Evolutionary conservation across 2,797 vertebrate genomes (phyloP), one percentile per base, ranked within the genome.

Genomic region (Enteromius unitaeniatus): DNA sequence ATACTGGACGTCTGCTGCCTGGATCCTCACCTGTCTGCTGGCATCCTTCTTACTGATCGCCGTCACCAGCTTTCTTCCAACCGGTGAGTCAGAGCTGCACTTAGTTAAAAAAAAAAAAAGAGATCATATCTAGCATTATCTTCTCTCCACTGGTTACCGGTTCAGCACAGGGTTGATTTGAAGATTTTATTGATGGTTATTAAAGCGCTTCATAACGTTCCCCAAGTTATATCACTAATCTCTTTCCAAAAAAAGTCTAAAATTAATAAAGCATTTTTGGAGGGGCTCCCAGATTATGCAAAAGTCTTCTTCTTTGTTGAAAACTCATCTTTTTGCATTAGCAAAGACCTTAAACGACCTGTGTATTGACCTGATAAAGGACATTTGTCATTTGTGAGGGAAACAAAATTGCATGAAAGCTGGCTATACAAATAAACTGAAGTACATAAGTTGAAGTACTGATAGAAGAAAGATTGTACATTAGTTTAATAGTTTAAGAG

Each of bases 1-100:
- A 88, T 88, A 85, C 8, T 93, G 94, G 94, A 95, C 86, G 78
- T 82, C 69, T 0, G 90, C 91, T 47, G 78, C 90, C 6, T 91
- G 93, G 91, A 90, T 92, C 34, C 87, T 95, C 75, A 76, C 92
- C 69, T 88, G 91, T 65, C 87, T 94, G 60, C 85, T 96, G 86
- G 90, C 92, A 13, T 87, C 84, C 0, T 81, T 97, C 40, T 83
- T 95, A 49, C 88, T 96, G 86, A 90, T 96, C 84, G 87, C 93
- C 65, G n/a, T 97, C 47, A 95, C 95, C 55, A 45, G 87, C 81
- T 0, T 74, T 6, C 21, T 89, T 67, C 83, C 87, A 76, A 49
- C 79, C 19, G 93, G 93, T 95, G 91, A 95, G 93, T 93, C 80
- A 49, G 34, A 87, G 42, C 26, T 55, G 42, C 42, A 11, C 42